These are phyloP conservation scores for Macroglossus sobrinus DNA, from an alignment of 2,113 vertebrate genomes.

Conservation along the genomic window DNA sequence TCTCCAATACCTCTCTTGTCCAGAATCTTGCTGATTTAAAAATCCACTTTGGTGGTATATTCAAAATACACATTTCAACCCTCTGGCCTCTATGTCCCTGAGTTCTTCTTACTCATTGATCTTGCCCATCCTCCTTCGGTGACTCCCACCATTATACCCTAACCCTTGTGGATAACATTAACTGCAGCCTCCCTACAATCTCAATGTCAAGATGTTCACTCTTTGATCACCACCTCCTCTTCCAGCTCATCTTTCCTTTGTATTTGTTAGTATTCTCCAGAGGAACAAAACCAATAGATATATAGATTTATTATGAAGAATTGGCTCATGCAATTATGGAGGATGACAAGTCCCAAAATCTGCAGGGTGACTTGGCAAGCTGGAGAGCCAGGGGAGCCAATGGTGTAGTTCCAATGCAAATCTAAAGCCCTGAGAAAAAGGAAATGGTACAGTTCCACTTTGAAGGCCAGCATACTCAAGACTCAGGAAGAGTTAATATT, in stretches of 20 bases:
- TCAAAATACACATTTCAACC: background rate
- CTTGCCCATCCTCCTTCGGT: background rate
- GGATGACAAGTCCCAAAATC: background rate
- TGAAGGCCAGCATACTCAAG: background rate
- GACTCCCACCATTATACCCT: background rate
- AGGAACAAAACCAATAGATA: background rate
- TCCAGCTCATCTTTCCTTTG: background rate
- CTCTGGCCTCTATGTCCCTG: background rate
- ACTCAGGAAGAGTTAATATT: background rate
- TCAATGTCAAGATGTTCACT: background rate
- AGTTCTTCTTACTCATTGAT: background rate
- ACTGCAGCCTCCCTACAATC: background rate
- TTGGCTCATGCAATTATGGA: background rate
- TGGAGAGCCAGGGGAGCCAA: background rate
- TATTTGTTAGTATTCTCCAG: background rate
- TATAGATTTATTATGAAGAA: background rate
- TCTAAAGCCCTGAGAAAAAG: background rate
- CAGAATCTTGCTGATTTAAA: conserved; percentile 13
- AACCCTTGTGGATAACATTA: background rate
- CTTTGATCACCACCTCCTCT: background rate
- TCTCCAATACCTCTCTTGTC: background rate
- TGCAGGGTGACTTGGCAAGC: background rate
- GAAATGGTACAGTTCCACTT: background rate
- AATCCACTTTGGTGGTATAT: background rate
- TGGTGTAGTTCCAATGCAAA: background rate